Evolutionary conservation across 1,140 invertebrate genomes (phyloP).

Genomic region (Drosophila triauraria): DNA sequence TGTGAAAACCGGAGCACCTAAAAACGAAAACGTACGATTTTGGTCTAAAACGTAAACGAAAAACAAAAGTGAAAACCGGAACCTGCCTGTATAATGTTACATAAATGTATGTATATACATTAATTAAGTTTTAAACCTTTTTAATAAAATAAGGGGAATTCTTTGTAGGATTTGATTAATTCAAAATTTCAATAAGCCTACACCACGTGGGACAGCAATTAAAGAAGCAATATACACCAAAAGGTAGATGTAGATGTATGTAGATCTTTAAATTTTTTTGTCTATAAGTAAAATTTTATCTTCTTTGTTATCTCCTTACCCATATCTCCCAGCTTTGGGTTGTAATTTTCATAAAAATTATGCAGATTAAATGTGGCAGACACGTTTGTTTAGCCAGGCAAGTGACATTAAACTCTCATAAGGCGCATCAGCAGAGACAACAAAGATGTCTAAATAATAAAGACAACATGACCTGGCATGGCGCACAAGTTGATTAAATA

Average conservation of each 20-base stretch:
- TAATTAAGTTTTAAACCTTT: neutral
- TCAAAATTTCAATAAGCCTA: constrained; percentile 31
- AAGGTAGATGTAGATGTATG: neutral
- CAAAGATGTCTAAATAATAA: constrained; percentile 80
- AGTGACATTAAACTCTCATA: constrained; percentile 79
- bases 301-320: neutral
- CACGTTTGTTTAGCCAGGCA: constrained; percentile 53
- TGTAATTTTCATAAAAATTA: constrained; percentile 76
- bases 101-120: neutral
- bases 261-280: neutral
- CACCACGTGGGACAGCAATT: constrained; percentile 30
- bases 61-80: too few relatives aligned
- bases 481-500: constrained; percentile 80
- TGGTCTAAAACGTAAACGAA: too few relatives aligned
- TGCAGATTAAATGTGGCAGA: constrained; percentile 80
- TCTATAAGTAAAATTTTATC: constrained; percentile 19
- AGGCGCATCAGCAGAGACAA: constrained; percentile 46
- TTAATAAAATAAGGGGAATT: neutral
- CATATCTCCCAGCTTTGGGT: neutral
- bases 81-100: neutral
- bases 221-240: constrained; percentile 5
- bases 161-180: neutral
- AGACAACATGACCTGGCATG: constrained; percentile 59
- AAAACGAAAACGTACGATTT: too few relatives aligned
- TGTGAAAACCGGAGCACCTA: too few relatives aligned